Conservation (phyloP, 2,888 invertebrate species). For the Parelbella ahira region DNA sequence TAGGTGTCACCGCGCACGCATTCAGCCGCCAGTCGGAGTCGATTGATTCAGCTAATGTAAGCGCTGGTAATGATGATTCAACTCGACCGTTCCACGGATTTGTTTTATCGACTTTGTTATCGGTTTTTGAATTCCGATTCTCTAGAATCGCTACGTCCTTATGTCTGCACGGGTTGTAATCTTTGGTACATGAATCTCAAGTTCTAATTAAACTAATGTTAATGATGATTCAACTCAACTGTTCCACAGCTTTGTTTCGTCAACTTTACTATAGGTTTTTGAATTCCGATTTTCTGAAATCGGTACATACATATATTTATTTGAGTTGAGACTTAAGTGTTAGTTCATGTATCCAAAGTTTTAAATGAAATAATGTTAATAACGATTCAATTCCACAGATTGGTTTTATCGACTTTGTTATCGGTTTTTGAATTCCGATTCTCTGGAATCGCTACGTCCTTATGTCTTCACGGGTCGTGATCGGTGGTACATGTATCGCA, state of each 20-base stretch:
- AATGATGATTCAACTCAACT: no score
- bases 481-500: no score
- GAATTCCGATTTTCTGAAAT: constrained; percentile 18
- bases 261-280: constrained; percentile 29
- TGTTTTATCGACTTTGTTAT: constrained; percentile 28
- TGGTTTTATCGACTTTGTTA: constrained; percentile 27
- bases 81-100: constrained; percentile 30
- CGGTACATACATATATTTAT: background rate
- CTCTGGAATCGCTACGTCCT: background rate
- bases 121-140: constrained; percentile 27
- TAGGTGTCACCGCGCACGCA: constrained; percentile 36
- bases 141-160: background rate
- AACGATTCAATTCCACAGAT: constrained; percentile 32
- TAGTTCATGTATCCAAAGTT: no score
- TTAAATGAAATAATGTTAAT: no score
- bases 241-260: constrained; percentile 28
- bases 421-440: constrained; percentile 27
- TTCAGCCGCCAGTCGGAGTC: constrained; percentile 41
- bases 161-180: background rate
- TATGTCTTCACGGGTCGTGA: background rate
- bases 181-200: no score
- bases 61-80: constrained; percentile 38
- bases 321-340: no score
- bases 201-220: no score
- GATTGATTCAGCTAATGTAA: constrained; percentile 57